Base-by-base conservation (phyloP, 2,797 vertebrate species). In the Sus cebifrons region DNA sequence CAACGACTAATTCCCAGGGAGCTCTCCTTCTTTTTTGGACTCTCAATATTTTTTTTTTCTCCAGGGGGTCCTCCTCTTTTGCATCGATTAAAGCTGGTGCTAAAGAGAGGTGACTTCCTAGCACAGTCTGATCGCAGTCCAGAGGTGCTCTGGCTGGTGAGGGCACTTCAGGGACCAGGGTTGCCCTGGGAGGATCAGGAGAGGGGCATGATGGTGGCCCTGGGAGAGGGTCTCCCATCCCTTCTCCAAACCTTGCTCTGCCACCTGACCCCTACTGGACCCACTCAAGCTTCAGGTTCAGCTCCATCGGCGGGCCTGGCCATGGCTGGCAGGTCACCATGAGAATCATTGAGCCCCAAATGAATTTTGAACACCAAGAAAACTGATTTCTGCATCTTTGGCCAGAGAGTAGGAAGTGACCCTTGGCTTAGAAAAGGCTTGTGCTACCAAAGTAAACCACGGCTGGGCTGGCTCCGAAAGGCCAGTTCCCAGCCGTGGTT, bases 91-190 rank as follows among this genome's bases (percentile, higher is more conserved):
- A 67, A 87, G 29, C 40, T 23, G 40, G 29, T 11, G 23, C 32
- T 60, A 40, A 75, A 64, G 88, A 71, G 71, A 36, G 6, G 6
- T 21, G 40, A 54, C 27, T 75, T 78, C 25, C 1, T 62, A 70
- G 21, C 8, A 73, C 77, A 9, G 0, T 25, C 5, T 54, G 29
- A 54, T 73, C 52, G 11, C n/a, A 81, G 32, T 44, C 23, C 14
- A 13, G 56, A 67, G 60, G 8, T 21, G 40, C 62, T 89, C 10
- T 12, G 15, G n/a, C 84, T 77, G 75, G 56, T 64, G 3, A 23
- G 8, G 40, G 21, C 5, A 1, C 5, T 2, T 58, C 25, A 2
- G 17, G n/a, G 52, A 5, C 2, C 23, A 36, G 0, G 1, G 29
- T 0, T 71, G 9, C 36, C 36, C 25, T 58, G 56, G 17, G 23